phyloP scores from a whole-genome alignment of 2,888 invertebrate genomes.

The Drosophila antonietae region DNA sequence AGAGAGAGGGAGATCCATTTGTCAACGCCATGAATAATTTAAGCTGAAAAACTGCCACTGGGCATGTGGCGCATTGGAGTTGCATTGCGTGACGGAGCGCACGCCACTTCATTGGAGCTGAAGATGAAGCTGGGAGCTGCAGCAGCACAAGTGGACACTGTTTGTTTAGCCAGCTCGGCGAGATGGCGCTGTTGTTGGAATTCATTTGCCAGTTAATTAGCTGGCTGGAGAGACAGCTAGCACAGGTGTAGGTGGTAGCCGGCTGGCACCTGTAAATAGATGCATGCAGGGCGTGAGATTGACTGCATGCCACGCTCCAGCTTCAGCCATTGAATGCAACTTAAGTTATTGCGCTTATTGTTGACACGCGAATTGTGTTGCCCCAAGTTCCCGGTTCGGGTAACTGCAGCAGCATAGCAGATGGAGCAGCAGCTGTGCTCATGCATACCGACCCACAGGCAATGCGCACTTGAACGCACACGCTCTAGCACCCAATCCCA shows the following conservation, averaged over 20 bases:
- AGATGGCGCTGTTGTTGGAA: slow-evolving; percentile 46
- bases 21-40: slow-evolving; percentile 49
- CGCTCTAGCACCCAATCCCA: slow-evolving; percentile 37
- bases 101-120: slow-evolving; percentile 14
- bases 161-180: slow-evolving; percentile 37
- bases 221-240: slow-evolving; percentile 40
- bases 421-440: slow-evolving; percentile 64
- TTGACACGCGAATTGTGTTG: slow-evolving; percentile 74
- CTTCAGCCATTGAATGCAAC: slow-evolving; percentile 63
- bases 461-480: slow-evolving; percentile 67
- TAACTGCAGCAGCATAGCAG: slow-evolving; percentile 3
- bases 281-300: slow-evolving; percentile 49
- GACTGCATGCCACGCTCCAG: slow-evolving; percentile 7
- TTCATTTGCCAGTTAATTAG: slow-evolving; percentile 76
- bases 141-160: slow-evolving; percentile 59
- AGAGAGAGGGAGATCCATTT: not conserved
- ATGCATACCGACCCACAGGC: slow-evolving; percentile 58
- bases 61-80: slow-evolving; percentile 24
- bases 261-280: slow-evolving; percentile 21
- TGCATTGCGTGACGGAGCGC: slow-evolving; percentile 30
- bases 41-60: slow-evolving; percentile 37
- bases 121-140: slow-evolving; percentile 11
- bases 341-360: slow-evolving; percentile 79
- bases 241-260: not conserved
- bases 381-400: slow-evolving; percentile 36